These are phyloP conservation scores for Istiophorus platypterus DNA, from an alignment of 2,113 vertebrate genomes.

Conservation along the genomic window DNA sequence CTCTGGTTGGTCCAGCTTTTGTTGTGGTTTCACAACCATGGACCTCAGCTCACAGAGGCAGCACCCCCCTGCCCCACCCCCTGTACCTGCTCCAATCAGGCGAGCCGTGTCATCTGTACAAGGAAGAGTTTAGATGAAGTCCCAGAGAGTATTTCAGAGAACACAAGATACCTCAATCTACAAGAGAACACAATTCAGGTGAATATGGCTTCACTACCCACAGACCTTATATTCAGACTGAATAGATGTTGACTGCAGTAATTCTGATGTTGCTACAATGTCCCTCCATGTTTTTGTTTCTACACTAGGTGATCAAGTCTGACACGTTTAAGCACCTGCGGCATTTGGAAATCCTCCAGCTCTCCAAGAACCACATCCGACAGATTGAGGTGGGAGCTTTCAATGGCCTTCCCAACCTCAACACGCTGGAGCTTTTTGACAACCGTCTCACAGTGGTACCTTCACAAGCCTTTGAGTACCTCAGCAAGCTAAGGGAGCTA, in stretches of 20 bases:
- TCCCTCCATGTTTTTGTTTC: slow-evolving; percentile 48
- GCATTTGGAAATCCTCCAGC: slow-evolving; percentile 97
- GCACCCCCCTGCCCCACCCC: slow-evolving; percentile 88
- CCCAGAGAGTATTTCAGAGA: slow-evolving; percentile 92
- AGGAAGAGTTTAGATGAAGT: slow-evolving; percentile 91
- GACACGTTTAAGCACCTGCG: slow-evolving; percentile 97
- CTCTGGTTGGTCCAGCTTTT: slow-evolving; percentile 82
- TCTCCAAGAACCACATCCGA: slow-evolving; percentile 95
- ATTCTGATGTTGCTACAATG: slow-evolving; percentile 40
- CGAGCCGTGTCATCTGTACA: slow-evolving; percentile 95
- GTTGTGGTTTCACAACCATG: slow-evolving; percentile 83
- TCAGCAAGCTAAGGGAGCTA: slow-evolving; percentile 95
- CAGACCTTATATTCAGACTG: not conserved
- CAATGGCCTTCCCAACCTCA: slow-evolving; percentile 96
- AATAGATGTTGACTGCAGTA: slow-evolving; percentile 16
- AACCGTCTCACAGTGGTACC: slow-evolving; percentile 95
- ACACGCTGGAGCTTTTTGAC: slow-evolving; percentile 97
- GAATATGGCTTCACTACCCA: slow-evolving; percentile 47
- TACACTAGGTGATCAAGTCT: slow-evolving; percentile 90
- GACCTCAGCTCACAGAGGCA: slow-evolving; percentile 83
- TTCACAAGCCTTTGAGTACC: slow-evolving; percentile 96
- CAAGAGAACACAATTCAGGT: slow-evolving; percentile 96
- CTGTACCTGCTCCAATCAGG: slow-evolving; percentile 96
- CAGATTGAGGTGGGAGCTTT: slow-evolving; percentile 98
- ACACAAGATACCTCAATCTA: slow-evolving; percentile 98